Evolutionary conservation across 2,113 vertebrate genomes (phyloP).

Genomic region (Pachypanchax playfairii): DNA sequence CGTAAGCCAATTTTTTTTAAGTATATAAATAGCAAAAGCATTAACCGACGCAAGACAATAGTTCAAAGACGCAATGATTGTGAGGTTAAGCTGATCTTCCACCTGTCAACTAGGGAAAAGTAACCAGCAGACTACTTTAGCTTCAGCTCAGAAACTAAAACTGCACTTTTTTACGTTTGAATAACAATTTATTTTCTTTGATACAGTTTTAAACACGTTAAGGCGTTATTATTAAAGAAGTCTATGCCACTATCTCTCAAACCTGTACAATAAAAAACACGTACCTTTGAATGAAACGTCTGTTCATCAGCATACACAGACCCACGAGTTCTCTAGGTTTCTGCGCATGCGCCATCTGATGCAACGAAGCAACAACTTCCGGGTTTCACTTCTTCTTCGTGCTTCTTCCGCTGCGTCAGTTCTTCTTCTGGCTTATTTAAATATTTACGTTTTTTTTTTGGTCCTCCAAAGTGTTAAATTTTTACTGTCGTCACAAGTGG

Average conservation of each 20-base stretch:
- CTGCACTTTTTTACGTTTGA: background rate
- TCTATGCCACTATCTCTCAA: background rate
- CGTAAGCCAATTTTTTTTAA: too few species aligned
- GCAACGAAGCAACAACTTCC: slow-evolving; percentile 68
- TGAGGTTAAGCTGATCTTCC: background rate
- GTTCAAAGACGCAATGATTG: background rate
- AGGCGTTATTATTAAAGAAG: background rate
- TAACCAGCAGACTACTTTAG: slow-evolving; percentile 30
- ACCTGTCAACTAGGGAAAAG: slow-evolving; percentile 48
- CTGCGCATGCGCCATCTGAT: slow-evolving; percentile 65
- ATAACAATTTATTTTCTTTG: too few species aligned
- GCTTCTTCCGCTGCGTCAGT: slow-evolving; percentile 29
- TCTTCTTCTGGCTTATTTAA: too few species aligned
- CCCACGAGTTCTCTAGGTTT: slow-evolving; percentile 26
- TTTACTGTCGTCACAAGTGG: too few species aligned
- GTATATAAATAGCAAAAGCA: too few species aligned
- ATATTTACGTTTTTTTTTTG: too few species aligned
- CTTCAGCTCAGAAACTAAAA: slow-evolving; percentile 13
- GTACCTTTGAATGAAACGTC: slow-evolving; percentile 69
- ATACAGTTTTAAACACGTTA: background rate
- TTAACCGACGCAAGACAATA: background rate
- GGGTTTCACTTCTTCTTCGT: slow-evolving; percentile 33
- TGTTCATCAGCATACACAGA: slow-evolving; percentile 29
- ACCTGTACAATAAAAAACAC: background rate
- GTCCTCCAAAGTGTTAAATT: too few species aligned